Conservation (phyloP, 1,140 invertebrate genomes). For the Phymorhynchus buccinoides region DNA sequence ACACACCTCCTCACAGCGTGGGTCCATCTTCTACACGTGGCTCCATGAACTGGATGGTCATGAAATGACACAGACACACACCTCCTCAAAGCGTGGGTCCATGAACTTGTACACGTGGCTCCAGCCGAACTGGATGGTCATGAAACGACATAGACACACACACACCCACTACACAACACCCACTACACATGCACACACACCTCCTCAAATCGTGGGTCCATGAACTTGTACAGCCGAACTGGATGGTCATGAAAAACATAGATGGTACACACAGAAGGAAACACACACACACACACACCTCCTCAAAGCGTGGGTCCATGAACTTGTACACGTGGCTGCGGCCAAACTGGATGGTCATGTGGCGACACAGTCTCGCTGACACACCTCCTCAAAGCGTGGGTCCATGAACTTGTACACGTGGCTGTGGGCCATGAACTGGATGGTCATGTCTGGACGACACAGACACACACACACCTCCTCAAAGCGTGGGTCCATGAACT, state of each 20-base stretch:
- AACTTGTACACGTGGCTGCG: slow-evolving; percentile 93
- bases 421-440: slow-evolving; percentile 82
- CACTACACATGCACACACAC: too few relatives aligned
- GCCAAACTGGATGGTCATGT: too few relatives aligned
- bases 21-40: slow-evolving; percentile 93
- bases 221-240: slow-evolving; percentile 89
- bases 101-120: slow-evolving; percentile 93
- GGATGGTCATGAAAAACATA: slow-evolving; percentile 72
- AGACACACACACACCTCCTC: slow-evolving; percentile 81
- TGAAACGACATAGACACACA: slow-evolving; percentile 81
- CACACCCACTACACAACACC: too few relatives aligned
- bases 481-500: slow-evolving; percentile 91
- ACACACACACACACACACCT: slow-evolving; percentile 78
- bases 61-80: too few relatives aligned
- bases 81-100: slow-evolving; percentile 90
- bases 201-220: slow-evolving; percentile 91
- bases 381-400: slow-evolving; percentile 88
- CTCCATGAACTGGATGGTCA: too few relatives aligned
- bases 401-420: slow-evolving; percentile 95
- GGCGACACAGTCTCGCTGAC: too few relatives aligned
- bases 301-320: slow-evolving; percentile 90
- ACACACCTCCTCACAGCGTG: slow-evolving; percentile 82
- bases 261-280: too few relatives aligned
- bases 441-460: slow-evolving; percentile 67
- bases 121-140: slow-evolving; percentile 79